Conservation (phyloP, 2,113 vertebrate genomes). For the Nanorana parkeri region DNA sequence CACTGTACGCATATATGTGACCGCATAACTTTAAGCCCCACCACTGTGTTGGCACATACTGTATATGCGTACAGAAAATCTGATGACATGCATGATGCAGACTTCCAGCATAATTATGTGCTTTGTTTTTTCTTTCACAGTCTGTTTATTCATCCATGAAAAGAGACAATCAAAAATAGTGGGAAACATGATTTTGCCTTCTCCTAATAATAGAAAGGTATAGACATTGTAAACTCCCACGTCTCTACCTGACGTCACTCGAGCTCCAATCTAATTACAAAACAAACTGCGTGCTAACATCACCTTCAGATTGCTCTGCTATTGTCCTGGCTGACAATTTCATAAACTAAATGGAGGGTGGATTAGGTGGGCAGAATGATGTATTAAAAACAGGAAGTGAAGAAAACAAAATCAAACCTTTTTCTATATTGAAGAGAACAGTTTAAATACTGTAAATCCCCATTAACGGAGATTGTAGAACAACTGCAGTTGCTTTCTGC, state of each 20-base stretch:
- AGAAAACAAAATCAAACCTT: conserved; percentile 10
- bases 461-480: conserved; percentile 20
- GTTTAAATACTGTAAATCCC: conserved; percentile 40
- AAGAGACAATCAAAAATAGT: conserved; percentile 7
- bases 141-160: not conserved
- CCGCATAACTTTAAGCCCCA: too few species aligned
- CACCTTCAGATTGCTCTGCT: conserved; percentile 40
- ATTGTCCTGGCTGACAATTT: conserved; percentile 40
- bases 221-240: conserved; percentile 39
- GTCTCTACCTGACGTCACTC: conserved; percentile 28
- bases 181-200: not conserved
- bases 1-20: too few species aligned
- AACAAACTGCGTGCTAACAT: conserved; percentile 12
- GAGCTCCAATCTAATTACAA: conserved; percentile 21
- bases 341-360: conserved; percentile 50
- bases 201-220: conserved; percentile 23
- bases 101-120: not conserved
- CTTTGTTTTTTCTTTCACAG: conserved; percentile 1
- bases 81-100: too few species aligned
- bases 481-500: conserved; percentile 19
- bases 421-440: conserved; percentile 34
- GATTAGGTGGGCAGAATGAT: conserved; percentile 39
- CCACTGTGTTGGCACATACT: too few species aligned
- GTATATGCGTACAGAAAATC: too few species aligned
- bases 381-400: conserved; percentile 17